Conservation (phyloP, 2,113 vertebrate species). For the Ardeotis arabs region DNA sequence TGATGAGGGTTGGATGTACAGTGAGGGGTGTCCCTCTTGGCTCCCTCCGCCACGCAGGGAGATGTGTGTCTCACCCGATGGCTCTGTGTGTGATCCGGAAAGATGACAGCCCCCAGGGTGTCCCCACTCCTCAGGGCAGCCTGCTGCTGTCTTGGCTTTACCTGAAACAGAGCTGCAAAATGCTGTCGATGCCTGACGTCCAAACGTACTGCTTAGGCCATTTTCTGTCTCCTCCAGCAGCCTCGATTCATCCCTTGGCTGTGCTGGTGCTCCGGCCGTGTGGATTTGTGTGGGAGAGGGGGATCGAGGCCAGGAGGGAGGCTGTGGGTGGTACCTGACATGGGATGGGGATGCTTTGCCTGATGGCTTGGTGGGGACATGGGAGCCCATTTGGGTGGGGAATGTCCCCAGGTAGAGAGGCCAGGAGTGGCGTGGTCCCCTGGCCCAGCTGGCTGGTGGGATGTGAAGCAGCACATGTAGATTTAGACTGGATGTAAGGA, state of each 20-base stretch:
- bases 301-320: background rate
- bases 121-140: fast-evolving
- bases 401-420: background rate
- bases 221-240: background rate
- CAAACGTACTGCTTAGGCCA: background rate
- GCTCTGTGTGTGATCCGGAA: background rate
- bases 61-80: background rate
- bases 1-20: background rate
- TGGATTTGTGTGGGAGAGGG: background rate
- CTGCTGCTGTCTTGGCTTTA: background rate
- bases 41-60: background rate
- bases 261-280: background rate
- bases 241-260: background rate
- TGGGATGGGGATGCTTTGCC: background rate
- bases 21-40: background rate
- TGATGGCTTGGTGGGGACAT: background rate
- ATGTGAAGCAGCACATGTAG: background rate
- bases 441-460: background rate
- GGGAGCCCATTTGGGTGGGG: background rate
- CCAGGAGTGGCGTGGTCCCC: background rate
- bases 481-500: no score
- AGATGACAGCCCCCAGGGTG: background rate
- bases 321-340: fast-evolving
- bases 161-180: background rate
- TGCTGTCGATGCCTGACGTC: background rate